Percentiles rank a stretch among this genome's conserved stretches.
Conservation (phyloP, 2,888 invertebrate species). For the Lissonota sp. region DNA sequence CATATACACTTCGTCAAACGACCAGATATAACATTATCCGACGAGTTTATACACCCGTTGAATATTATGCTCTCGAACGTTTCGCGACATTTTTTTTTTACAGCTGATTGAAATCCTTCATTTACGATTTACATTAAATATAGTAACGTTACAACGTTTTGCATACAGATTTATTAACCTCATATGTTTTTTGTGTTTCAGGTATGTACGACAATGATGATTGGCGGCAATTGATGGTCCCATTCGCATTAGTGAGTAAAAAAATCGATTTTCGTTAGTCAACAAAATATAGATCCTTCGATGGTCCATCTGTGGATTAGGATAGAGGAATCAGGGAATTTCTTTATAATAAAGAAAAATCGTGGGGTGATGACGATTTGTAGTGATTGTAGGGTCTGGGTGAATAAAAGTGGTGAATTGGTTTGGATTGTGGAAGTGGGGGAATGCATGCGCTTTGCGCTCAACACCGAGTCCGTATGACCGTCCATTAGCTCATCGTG, state of each 20-base stretch:
- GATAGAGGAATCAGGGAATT: too few species aligned
- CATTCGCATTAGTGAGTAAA: slow-evolving; percentile 31
- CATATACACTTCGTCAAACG: slow-evolving; percentile 37
- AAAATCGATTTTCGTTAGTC: not conserved
- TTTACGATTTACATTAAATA: not conserved
- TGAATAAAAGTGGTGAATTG: not conserved
- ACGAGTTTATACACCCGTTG: slow-evolving; percentile 47
- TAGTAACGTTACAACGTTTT: too few species aligned
- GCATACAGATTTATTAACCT: not conserved
- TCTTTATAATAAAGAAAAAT: too few species aligned
- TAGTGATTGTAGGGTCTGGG: too few species aligned
- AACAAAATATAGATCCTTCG: too few species aligned
- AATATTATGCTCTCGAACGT: slow-evolving; percentile 5
- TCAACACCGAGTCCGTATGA: slow-evolving; percentile 42
- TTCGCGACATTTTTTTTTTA: not conserved
- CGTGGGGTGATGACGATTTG: too few species aligned
- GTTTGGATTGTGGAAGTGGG: not conserved
- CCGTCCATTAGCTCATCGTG: slow-evolving; percentile 60
- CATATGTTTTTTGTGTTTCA: slow-evolving; percentile 38
- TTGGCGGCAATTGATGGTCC: not conserved
- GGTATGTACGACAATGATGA: slow-evolving; percentile 23
- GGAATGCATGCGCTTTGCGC: slow-evolving; percentile 11
- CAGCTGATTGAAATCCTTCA: not conserved
- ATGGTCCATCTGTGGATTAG: too few species aligned
- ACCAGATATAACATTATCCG: slow-evolving; percentile 17